These are phyloP conservation scores for Habrosyne pyritoides DNA, from an alignment of 2,888 invertebrate species.

Conservation along the genomic window DNA sequence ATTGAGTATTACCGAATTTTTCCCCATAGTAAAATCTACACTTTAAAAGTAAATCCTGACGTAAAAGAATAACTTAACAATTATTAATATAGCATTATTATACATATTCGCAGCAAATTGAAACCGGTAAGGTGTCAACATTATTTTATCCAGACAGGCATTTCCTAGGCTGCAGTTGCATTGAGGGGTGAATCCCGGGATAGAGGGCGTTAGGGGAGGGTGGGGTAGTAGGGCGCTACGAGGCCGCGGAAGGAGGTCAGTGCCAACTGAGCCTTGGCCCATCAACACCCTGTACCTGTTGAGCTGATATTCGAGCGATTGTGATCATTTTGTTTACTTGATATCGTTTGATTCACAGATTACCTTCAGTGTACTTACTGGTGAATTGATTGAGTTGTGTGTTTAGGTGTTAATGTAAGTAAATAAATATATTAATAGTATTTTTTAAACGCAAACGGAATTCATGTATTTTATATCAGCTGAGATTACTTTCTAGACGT, in stretches of 20 bases:
- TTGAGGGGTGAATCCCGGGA: conserved; percentile 20
- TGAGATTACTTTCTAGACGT: no score
- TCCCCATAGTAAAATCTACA: no score
- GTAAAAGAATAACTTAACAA: no score
- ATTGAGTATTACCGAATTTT: no score
- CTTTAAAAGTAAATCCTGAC: no score
- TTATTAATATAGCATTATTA: no score
- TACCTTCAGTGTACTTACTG: not conserved
- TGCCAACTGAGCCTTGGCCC: conserved; percentile 62
- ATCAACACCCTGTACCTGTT: conserved; percentile 59
- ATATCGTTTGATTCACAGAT: not conserved
- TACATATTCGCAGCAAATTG: no score
- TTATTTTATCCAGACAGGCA: conserved; percentile 14
- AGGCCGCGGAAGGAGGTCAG: conserved; percentile 67
- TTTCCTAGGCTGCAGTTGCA: conserved; percentile 37
- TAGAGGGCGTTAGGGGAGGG: conserved; percentile 19
- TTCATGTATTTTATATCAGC: no score
- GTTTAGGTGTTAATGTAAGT: not conserved
- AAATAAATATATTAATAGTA: not conserved
- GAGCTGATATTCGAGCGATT: conserved; percentile 18
- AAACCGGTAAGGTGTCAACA: not conserved
- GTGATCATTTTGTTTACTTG: not conserved
- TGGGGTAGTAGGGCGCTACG: conserved; percentile 23
- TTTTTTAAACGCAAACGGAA: not conserved
- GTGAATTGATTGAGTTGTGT: not conserved